Base-by-base conservation (phyloP, 1,140 invertebrate species). In the Drosophila micromelanica region DNA sequence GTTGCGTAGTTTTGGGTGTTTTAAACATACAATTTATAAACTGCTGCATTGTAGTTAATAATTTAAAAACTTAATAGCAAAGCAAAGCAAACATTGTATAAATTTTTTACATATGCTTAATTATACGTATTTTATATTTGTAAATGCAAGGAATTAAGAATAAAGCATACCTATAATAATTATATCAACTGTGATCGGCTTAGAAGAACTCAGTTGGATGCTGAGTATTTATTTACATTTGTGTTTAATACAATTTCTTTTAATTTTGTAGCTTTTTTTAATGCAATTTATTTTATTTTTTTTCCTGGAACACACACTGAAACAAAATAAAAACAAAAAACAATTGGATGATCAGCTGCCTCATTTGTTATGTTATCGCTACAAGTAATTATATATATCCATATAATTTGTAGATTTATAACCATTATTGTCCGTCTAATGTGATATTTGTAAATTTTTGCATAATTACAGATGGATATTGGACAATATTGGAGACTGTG, bases 401-500 rank as follows among this genome's bases (percentile, higher is more conserved):
- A 40, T 27, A 6, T 35, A 23, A 11, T 17, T 17, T 38, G 3
- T 11, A 6, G 40, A 37, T 46, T 20, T 37, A 60, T 45, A 30
- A 13, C 17, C 17, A 8, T 17, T 9, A 61, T n/a, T 7, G 32
- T 35, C 48, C 23, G 35, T 65, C 52, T 71, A 64, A 72, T 37
- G 7, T 55, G 35, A 38, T 13, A 13, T n/a, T 60, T 17, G 37
- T 15, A 12, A 55, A 38, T 8, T 8, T 78, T 64, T n/a, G 23
- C 32, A 40, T 82, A 48, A 40, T 86, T 87, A 15, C 80, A 71
- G 90, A 91, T 70, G 80, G 77, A 52, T 92, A 80, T 85, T 92
- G 86, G 90, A 91, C 91, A 12, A 92, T 92, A 15, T 35, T 91
- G 64, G 91, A 92, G 45, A 91, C 91, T 2, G 91, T 92, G 40